A percentile compares a stretch with the other conserved stretches of the same genome.
These are phyloP conservation scores for Phaonia tiefii DNA, from an alignment of 2,888 invertebrate genomes.

Conservation along the genomic window DNA sequence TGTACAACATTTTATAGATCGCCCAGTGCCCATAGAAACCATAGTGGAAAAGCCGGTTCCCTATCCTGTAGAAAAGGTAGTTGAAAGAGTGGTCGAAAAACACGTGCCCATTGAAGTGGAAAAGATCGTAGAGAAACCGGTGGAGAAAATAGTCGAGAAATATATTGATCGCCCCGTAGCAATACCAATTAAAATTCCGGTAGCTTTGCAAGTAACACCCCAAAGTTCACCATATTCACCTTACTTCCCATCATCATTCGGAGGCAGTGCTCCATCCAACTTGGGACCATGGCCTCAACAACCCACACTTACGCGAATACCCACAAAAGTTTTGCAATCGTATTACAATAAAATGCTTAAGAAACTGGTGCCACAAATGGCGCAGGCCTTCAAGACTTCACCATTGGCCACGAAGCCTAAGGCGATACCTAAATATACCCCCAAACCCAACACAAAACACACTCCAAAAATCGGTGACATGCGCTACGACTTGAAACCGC, in stretches of 20 bases:
- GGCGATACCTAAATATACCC: conserved; percentile 47
- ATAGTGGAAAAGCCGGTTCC: conserved; percentile 81
- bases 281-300: conserved; percentile 43
- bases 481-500: conserved; percentile 73
- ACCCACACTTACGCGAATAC: conserved; percentile 68
- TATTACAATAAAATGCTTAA: conserved; percentile 76
- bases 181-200: conserved; percentile 80
- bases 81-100: conserved; percentile 81
- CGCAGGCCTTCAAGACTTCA: conserved; percentile 55
- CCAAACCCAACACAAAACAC: conserved; percentile 67
- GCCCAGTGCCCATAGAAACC: conserved; percentile 79
- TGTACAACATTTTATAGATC: conserved; percentile 82
- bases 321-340: conserved; percentile 74
- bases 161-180: conserved; percentile 79
- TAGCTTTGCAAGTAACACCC: conserved; percentile 83
- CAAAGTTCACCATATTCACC: neutral
- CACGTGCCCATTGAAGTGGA: conserved; percentile 82
- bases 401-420: conserved; percentile 40
- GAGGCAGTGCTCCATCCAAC: conserved; percentile 29
- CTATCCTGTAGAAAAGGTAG: conserved; percentile 82
- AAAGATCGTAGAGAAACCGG: conserved; percentile 82
- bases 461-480: conserved; percentile 73
- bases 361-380: conserved; percentile 73
- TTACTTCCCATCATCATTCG: neutral
- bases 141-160: conserved; percentile 77